Evolutionary conservation across 2,888 invertebrate species (phyloP), one percentile per base, ranked within the genome.

Genomic region (Kuschelorhynchus macadamiae): DNA sequence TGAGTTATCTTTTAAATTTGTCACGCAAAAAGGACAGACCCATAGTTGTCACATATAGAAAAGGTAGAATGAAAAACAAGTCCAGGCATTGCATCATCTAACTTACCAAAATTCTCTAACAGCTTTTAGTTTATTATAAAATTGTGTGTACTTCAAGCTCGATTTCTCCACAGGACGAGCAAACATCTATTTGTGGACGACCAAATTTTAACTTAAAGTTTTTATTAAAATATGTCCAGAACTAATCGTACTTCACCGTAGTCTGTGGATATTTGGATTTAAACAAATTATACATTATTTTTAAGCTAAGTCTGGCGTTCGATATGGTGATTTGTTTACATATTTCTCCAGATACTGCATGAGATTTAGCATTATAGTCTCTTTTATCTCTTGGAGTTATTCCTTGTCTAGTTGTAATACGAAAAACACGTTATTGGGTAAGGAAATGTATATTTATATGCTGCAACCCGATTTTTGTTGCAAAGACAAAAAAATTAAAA

Each of bases 31-130:
- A 57, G 56, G 47, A 62, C 69, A 32, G 14, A 71, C 63, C 75
- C 75, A 72, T 74, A 72, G 16, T 9, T 44, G 44, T 11, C 44
- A 18, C 9, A 75, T 47, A 62, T 77, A 70, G 42, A 73, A 56
- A 17, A 71, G 66, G 74, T 76, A 66, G 62, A 76, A 67, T 76
- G 74, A 33, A 75, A 73, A 7, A 53, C 39, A 57, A 75, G 53
- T 16, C 56, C 72, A 46, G 42, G 42, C 47, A 70, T 67, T 42
- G 72, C 69, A 41, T 69, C 65, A 30, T 53, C 65, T 44, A 57
- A 32, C 30, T 66, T 16, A 60, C 71, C 7, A 74, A 33, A 72
- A 25, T 42, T 72, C 56, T 41, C 61, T 59, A 63, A 39, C 50
- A 57, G 25, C 12, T 25, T 21, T 25, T 1, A 71, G 50, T 71